These are phyloP conservation scores for Pseudorasbora parva DNA, from an alignment of 2,113 vertebrate species.

Conservation along the genomic window DNA sequence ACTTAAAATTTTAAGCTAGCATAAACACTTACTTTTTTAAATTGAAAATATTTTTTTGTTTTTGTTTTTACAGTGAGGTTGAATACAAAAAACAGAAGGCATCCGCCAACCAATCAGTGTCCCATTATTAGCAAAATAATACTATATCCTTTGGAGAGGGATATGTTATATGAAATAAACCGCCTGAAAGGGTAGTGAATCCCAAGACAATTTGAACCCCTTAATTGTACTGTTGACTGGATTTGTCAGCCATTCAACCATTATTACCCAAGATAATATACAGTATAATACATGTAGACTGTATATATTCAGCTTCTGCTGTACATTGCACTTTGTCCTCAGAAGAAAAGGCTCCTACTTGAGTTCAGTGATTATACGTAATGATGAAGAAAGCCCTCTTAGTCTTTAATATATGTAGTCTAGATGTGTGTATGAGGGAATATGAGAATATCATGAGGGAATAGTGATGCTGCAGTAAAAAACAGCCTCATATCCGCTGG, in stretches of 20 bases:
- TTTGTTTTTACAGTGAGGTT: too few species aligned
- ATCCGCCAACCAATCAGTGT: not conserved
- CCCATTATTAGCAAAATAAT: not conserved
- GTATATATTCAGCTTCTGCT: not conserved
- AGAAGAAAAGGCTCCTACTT: not conserved
- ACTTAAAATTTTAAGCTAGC: too few species aligned
- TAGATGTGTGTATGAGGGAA: not conserved
- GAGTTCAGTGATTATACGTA: not conserved
- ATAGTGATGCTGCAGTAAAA: not conserved
- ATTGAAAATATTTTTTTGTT: too few species aligned
- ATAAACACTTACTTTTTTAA: too few species aligned
- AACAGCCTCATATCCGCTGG: not conserved
- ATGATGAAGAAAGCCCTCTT: not conserved
- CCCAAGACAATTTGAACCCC: not conserved
- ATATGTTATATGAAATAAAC: not conserved
- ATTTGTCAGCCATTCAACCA: not conserved
- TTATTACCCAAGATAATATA: not conserved
- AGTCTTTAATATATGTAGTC: not conserved
- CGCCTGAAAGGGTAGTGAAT: not conserved
- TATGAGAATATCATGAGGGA: constrained; percentile 6
- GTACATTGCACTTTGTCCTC: not conserved
- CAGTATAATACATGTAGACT: too few species aligned
- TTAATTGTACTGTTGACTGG: not conserved
- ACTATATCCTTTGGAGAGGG: not conserved
- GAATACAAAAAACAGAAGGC: not conserved